These are phyloP conservation scores for Aradophagus sp. DNA, from an alignment of 1,140 invertebrate genomes.

Conservation along the genomic window DNA sequence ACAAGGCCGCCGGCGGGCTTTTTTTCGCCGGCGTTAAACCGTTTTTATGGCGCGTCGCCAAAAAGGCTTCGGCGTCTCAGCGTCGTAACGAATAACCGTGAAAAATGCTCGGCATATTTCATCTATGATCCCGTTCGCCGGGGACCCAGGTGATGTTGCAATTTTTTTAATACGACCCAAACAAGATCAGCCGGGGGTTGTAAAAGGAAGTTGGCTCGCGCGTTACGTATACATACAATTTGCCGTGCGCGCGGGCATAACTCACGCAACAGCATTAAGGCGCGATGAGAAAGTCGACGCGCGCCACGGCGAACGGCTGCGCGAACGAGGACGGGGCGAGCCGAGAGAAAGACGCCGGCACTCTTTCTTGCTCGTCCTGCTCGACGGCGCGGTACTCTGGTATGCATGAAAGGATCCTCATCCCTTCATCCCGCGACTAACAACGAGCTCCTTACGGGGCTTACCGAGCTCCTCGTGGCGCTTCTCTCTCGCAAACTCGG, in stretches of 20 bases:
- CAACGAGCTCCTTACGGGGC: slow-evolving; percentile 56
- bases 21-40: slow-evolving; percentile 6
- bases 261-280: slow-evolving; percentile 45
- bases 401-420: slow-evolving; percentile 63
- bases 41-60: slow-evolving; percentile 27
- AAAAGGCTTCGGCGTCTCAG: slow-evolving; percentile 11
- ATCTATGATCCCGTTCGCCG: slow-evolving; percentile 39
- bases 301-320: background rate
- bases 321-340: background rate
- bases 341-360: slow-evolving; percentile 11
- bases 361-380: slow-evolving; percentile 43
- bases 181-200: slow-evolving; percentile 45
- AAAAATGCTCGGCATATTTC: slow-evolving; percentile 50
- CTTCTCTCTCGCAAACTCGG: background rate
- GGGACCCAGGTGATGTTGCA: slow-evolving; percentile 54
- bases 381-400: slow-evolving; percentile 53
- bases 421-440: slow-evolving; percentile 52
- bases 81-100: slow-evolving; percentile 23
- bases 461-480: slow-evolving; percentile 29
- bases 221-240: slow-evolving; percentile 50
- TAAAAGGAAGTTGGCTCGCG: slow-evolving; percentile 51
- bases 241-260: slow-evolving; percentile 45
- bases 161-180: slow-evolving; percentile 55
- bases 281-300: slow-evolving; percentile 18
- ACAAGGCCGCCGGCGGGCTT: background rate